Evolutionary conservation across 2,888 invertebrate genomes (phyloP).

Genomic region (Pterobdella sp.): DNA sequence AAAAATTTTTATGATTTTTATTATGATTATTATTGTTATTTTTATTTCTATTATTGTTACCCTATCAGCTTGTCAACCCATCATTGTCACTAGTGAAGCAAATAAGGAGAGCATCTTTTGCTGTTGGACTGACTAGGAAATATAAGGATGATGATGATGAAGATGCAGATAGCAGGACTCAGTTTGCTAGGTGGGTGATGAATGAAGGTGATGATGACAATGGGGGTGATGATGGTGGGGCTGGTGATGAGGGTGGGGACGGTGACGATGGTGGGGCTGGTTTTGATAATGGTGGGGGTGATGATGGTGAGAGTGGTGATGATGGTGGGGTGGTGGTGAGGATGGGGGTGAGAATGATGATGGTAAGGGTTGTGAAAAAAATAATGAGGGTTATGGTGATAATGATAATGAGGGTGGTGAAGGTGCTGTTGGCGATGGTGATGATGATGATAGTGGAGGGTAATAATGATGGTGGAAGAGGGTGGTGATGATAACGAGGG

Average conservation of each 20-base stretch:
- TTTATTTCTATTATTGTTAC: no score
- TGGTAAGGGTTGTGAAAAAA: not conserved
- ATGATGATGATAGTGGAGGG: not conserved
- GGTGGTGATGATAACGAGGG: no score
- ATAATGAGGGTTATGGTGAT: constrained; percentile 1
- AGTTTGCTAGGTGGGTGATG: not conserved
- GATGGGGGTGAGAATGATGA: not conserved
- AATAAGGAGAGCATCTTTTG: not conserved
- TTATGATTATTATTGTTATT: no score
- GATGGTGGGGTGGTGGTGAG: no score
- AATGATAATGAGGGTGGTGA: not conserved
- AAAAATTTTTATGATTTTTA: no score
- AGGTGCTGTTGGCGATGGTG: not conserved
- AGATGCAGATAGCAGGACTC: not conserved
- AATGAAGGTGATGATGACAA: not conserved
- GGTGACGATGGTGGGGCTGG: not conserved
- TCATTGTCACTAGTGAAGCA: not conserved
- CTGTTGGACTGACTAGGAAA: not conserved
- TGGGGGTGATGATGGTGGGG: not conserved
- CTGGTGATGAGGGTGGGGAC: not conserved
- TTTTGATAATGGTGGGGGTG: not conserved
- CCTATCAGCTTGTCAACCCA: no score
- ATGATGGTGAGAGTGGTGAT: no score
- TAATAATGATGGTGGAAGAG: not conserved
- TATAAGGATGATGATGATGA: not conserved